Conservation (phyloP, 2,888 invertebrate species). For the Diabrotica balteata region DNA sequence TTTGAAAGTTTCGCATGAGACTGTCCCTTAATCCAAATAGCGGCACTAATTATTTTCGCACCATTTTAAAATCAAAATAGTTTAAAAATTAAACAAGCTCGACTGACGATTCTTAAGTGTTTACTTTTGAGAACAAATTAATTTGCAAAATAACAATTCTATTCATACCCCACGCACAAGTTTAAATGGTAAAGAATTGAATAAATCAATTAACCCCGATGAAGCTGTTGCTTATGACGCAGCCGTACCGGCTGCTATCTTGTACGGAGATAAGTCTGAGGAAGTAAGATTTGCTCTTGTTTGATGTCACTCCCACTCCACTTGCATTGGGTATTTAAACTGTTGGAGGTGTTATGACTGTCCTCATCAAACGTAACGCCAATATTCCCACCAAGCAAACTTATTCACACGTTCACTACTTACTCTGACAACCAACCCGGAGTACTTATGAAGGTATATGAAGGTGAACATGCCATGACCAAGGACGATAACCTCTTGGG, state of each 20-base stretch:
- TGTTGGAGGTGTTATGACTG: constrained; percentile 93
- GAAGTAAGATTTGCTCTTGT: constrained; percentile 85
- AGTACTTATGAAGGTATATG: constrained; percentile 64
- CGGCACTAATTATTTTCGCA: no score
- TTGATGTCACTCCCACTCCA: constrained; percentile 82
- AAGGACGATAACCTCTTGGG: constrained; percentile 95
- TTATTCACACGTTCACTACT: constrained; percentile 95
- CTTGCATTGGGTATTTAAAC: constrained; percentile 91
- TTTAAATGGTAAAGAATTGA: constrained; percentile 94
- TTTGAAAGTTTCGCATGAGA: no score
- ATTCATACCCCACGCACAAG: no score
- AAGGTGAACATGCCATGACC: constrained; percentile 95
- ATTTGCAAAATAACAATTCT: no score
- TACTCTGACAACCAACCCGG: constrained; percentile 98
- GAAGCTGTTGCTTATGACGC: constrained; percentile 98
- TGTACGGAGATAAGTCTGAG: constrained; percentile 88
- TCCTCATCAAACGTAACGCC: constrained; percentile 95
- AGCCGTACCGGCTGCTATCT: constrained; percentile 94
- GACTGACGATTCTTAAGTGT: no score
- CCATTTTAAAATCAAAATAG: no score
- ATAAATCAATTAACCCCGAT: constrained; percentile 95
- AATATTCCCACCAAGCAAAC: constrained; percentile 97
- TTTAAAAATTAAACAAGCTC: no score
- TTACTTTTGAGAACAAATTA: no score
- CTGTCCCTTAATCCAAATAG: no score